Percentiles rank a stretch among this genome's conserved stretches.
Conservation (phyloP, 2,113 vertebrate species). For the Micronycteris hirsuta region DNA sequence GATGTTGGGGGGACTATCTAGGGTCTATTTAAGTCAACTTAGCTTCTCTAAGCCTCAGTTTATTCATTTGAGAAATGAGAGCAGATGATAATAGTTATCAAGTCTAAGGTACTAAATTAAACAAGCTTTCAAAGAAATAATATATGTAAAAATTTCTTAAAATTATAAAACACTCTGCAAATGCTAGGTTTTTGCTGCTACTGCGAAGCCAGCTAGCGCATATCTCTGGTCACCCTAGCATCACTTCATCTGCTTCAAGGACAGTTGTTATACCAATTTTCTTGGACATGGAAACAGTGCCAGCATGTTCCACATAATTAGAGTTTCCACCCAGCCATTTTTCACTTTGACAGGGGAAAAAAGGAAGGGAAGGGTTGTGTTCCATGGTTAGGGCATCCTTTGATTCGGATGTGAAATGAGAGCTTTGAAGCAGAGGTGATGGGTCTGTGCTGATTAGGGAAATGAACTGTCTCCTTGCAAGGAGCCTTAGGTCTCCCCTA, state of each 20-base stretch:
- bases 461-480: background rate
- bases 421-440: conserved; percentile 30
- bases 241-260: conserved; percentile 50
- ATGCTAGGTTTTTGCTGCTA: background rate
- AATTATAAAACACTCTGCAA: background rate
- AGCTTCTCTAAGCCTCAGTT: background rate
- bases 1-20: background rate
- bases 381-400: conserved; percentile 48
- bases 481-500: background rate
- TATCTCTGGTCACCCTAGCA: conserved; percentile 20
- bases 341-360: conserved; percentile 63
- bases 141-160: background rate
- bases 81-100: background rate
- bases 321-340: conserved; percentile 62
- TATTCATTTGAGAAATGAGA: conserved; percentile 13
- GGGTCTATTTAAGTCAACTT: background rate
- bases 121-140: background rate
- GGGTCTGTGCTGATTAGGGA: background rate
- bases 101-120: background rate
- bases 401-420: conserved; percentile 56
- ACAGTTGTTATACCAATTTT: conserved; percentile 63
- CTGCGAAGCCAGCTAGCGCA: background rate
- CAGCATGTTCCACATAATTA: conserved; percentile 68
- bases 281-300: conserved; percentile 58
- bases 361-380: conserved; percentile 3